Conservation (phyloP, 2,888 invertebrate genomes). For the Aquatica leii region DNA sequence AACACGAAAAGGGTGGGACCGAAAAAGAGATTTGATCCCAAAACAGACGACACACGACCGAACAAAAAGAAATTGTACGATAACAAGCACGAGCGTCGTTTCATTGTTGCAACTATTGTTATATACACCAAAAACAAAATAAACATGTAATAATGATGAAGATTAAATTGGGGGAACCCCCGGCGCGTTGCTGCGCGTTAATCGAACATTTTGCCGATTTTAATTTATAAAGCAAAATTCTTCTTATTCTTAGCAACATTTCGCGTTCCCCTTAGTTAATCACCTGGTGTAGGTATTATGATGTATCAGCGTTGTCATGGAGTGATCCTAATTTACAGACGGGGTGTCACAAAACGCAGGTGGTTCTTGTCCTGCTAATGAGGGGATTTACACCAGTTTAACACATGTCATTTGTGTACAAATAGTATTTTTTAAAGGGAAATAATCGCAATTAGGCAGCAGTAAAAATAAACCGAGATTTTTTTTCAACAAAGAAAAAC, state of each 20-base stretch:
- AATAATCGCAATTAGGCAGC: slow-evolving; percentile 14
- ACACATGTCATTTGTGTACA: slow-evolving; percentile 38
- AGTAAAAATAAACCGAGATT: neutral
- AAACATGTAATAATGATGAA: slow-evolving; percentile 44
- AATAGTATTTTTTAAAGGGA: slow-evolving; percentile 30
- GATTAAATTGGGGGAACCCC: slow-evolving; percentile 33
- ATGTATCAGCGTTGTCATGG: slow-evolving; percentile 44
- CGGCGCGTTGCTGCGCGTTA: too few relatives aligned
- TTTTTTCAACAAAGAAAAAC: too few relatives aligned
- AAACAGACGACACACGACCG: slow-evolving; percentile 32
- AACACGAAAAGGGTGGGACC: slow-evolving; percentile 23
- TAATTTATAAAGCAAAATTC: too few relatives aligned
- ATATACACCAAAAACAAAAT: slow-evolving; percentile 41
- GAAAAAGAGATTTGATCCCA: slow-evolving; percentile 29
- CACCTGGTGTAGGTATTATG: slow-evolving; percentile 20
- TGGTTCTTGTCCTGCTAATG: slow-evolving; percentile 54
- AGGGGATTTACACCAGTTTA: slow-evolving; percentile 47
- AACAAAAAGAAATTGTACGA: slow-evolving; percentile 27
- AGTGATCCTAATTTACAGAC: slow-evolving; percentile 50
- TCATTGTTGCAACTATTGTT: slow-evolving; percentile 40
- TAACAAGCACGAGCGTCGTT: slow-evolving; percentile 32
- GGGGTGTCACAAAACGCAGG: slow-evolving; percentile 50
- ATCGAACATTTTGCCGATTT: too few relatives aligned
- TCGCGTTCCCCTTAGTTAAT: slow-evolving; percentile 13
- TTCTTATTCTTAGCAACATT: too few relatives aligned